A percentile compares a stretch with the other conserved stretches of the same genome.
Evolutionary conservation across 2,888 invertebrate genomes (phyloP).

Genomic region (Eurois occulta): DNA sequence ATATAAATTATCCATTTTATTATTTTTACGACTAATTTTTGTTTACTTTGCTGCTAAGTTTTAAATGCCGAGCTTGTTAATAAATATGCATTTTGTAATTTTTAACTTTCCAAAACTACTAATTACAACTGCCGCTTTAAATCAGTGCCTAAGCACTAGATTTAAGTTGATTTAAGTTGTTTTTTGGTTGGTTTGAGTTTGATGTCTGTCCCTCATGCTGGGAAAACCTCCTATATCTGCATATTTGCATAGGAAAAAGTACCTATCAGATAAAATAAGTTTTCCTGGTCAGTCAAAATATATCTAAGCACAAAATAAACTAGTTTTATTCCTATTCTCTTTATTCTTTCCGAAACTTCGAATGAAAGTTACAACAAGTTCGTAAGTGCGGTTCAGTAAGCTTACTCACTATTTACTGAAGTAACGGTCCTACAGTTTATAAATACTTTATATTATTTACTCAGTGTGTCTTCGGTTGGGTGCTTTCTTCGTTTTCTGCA

Average conservation of each 20-base stretch:
- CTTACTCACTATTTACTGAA: slow-evolving; percentile 3
- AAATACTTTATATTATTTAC: slow-evolving; percentile 28
- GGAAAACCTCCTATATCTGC: not conserved
- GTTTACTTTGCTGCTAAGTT: no score
- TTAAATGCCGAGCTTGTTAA: no score
- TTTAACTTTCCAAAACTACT: no score
- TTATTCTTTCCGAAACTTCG: not conserved
- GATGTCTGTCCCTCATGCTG: not conserved
- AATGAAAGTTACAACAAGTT: slow-evolving; percentile 8
- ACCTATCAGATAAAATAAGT: not conserved
- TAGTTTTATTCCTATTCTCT: not conserved
- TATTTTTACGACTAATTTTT: no score
- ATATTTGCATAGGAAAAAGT: not conserved
- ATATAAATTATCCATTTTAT: no score
- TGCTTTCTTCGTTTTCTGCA: slow-evolving; percentile 18
- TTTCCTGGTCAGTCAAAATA: not conserved
- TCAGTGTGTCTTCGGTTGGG: not conserved
- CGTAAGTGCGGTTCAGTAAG: not conserved
- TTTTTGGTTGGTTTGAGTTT: no score
- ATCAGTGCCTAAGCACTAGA: no score
- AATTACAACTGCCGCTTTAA: no score
- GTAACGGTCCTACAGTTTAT: not conserved
- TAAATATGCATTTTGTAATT: no score
- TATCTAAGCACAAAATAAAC: not conserved
- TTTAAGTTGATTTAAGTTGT: no score